A percentile compares a stretch with the other conserved stretches of the same genome.
phyloP scores from a whole-genome alignment of 2,797 vertebrate species.

The Pipistrellus pygmaeus region DNA sequence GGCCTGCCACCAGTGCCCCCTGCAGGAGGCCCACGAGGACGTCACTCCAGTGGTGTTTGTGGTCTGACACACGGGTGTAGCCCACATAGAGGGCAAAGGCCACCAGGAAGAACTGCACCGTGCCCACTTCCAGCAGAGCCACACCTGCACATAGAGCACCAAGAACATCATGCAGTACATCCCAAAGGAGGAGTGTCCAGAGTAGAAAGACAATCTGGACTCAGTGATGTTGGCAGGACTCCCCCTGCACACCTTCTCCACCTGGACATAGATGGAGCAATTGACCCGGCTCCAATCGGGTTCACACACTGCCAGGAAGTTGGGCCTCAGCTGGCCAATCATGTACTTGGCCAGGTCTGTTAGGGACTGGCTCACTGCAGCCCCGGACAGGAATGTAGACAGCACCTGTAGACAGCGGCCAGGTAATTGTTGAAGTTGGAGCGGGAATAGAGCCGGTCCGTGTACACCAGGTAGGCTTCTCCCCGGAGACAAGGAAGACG shows the following conservation, averaged over 20 bases:
- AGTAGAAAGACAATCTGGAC: conserved; percentile 85
- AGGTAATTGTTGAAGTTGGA: conserved; percentile 95
- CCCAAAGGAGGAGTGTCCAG: too few species aligned
- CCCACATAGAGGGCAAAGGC: conserved; percentile 95
- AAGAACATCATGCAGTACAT: too few species aligned
- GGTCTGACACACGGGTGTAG: conserved; percentile 95
- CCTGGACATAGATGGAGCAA: conserved; percentile 88
- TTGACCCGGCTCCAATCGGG: conserved; percentile 91
- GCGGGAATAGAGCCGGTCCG: conserved; percentile 92
- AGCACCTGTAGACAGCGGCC: conserved; percentile 96
- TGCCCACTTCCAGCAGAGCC: conserved; percentile 93
- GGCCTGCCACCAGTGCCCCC: conserved; percentile 92
- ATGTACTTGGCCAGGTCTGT: conserved; percentile 98
- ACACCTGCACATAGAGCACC: conserved; percentile 92
- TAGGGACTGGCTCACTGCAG: conserved; percentile 94
- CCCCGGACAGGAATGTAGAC: conserved; percentile 96
- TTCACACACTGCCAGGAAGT: conserved; percentile 93
- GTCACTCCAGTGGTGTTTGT: conserved; percentile 97
- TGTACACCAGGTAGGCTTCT: conserved; percentile 95
- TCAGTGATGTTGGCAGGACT: conserved; percentile 89
- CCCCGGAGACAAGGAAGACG: conserved; percentile 88
- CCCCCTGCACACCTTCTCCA: conserved; percentile 92
- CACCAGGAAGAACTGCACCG: conserved; percentile 95
- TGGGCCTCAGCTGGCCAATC: conserved; percentile 94
- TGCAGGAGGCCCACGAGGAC: conserved; percentile 94